Evolutionary conservation across 2,113 vertebrate genomes (phyloP), one percentile per base, ranked within the genome.

Genomic region (Parotia lawesii): DNA sequence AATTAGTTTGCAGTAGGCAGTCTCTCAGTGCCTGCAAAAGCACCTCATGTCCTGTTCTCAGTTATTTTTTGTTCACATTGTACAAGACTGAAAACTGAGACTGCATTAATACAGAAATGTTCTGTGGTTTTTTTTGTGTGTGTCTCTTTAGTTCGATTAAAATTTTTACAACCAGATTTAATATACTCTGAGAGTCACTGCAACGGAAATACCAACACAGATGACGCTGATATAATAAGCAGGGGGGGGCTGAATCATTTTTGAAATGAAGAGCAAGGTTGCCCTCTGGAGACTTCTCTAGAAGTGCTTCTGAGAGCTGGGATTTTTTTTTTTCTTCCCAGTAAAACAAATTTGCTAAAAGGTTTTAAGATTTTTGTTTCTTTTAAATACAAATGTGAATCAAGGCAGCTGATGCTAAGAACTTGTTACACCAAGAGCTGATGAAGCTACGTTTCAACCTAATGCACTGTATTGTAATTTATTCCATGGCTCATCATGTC

Each of bases 261-360:
- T 66, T 25, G 42, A 89, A 91, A 77, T 1, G 23, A 94, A 94
- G 95, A 93, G 64, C 93, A 95, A 94, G 87, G 77, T 81, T 95
- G 96, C 95, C 96, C 93, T 80, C 96, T 97, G 94, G 93, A 82
- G 97, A 90, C 58, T 91, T 38, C 33, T 54, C 20, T 19, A 38
- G 50, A 66, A 77, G 48, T 33, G 45, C 65, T 71, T 67, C 54
- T 2, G 7, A 48, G 28, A 58, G 12, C 20, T 31, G 15, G 11
- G 18, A 29, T 14, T 11, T 76, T 61, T 71, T 40, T 42, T 29
- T 76, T 64, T 60, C 7, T 54, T 51, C 37, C 6, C 28, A 62
- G 38, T 5, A 80, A 82, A 85, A 53, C 14, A 45, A 71, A 23
- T 38, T 75, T 72, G 38, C 53, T 78, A n/a, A 29, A 76, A 69